phyloP scores from a whole-genome alignment of 2,888 invertebrate genomes.

The Sphecodes monilicornis region DNA sequence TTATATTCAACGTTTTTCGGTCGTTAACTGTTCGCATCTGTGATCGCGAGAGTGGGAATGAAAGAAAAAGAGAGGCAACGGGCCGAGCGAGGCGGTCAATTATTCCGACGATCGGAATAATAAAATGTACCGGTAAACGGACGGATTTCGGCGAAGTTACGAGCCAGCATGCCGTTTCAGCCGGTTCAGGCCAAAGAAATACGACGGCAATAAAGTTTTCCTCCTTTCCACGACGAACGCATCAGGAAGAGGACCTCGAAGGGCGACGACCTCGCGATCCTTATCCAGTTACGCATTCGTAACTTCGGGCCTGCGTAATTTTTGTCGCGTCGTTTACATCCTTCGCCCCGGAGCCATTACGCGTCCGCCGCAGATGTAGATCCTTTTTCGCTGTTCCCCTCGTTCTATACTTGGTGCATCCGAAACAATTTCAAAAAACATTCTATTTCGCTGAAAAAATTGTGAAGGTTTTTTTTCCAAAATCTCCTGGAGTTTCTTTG shows the following conservation, averaged over 20 bases:
- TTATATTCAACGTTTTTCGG: slow-evolving; percentile 19
- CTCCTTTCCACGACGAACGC: slow-evolving; percentile 33
- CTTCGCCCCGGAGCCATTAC: slow-evolving; percentile 33
- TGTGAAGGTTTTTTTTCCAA: too few relatives aligned
- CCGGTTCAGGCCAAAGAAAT: slow-evolving; percentile 41
- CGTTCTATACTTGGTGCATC: not conserved
- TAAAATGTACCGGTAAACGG: slow-evolving; percentile 43
- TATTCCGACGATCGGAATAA: slow-evolving; percentile 39
- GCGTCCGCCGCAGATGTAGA: slow-evolving; percentile 9
- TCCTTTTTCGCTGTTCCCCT: not conserved
- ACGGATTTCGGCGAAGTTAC: slow-evolving; percentile 53
- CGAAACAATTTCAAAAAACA: too few relatives aligned
- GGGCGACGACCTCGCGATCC: slow-evolving; percentile 66
- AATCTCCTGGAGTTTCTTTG: too few relatives aligned
- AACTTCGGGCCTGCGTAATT: slow-evolving; percentile 38
- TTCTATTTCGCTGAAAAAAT: too few relatives aligned
- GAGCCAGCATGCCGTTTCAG: slow-evolving; percentile 35
- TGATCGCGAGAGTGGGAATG: not conserved
- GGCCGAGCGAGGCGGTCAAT: slow-evolving; percentile 6
- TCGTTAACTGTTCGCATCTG: slow-evolving; percentile 14
- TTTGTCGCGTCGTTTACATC: slow-evolving; percentile 54
- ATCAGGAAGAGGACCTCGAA: slow-evolving; percentile 37
- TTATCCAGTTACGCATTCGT: slow-evolving; percentile 70
- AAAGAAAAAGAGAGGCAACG: not conserved
- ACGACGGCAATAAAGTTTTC: slow-evolving; percentile 56